Evolutionary conservation across 2,888 invertebrate genomes (phyloP).

Genomic region (Brachyptera putata): DNA sequence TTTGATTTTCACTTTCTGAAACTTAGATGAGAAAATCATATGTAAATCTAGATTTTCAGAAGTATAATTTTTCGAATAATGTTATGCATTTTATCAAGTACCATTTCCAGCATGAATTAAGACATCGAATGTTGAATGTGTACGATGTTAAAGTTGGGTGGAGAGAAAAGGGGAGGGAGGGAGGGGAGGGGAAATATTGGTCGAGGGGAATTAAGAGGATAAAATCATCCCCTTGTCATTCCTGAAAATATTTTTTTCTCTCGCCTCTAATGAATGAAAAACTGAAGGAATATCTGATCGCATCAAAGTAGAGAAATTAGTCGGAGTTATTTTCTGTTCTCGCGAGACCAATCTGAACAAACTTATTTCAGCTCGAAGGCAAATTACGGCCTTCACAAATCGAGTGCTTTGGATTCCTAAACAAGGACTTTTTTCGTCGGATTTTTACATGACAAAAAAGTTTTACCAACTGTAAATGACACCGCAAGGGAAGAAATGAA

Average conservation of each 20-base stretch:
- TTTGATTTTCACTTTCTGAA: too few species aligned
- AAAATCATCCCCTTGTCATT: conserved; percentile 23
- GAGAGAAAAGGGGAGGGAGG: too few species aligned
- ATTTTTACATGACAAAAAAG: background rate
- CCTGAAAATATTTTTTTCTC: background rate
- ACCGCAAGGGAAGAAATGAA: conserved; percentile 24
- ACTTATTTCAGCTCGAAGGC: conserved; percentile 26
- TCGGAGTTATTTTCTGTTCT: background rate
- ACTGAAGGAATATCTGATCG: conserved; percentile 26
- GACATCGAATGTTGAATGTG: too few species aligned
- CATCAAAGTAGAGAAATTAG: conserved; percentile 1
- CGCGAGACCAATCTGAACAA: conserved; percentile 27
- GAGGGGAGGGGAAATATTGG: background rate
- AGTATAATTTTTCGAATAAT: too few species aligned
- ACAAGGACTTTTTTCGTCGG: background rate
- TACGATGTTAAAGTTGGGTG: too few species aligned
- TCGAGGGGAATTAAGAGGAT: conserved; percentile 7
- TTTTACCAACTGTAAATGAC: conserved; percentile 28
- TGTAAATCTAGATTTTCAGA: too few species aligned
- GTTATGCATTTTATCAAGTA: too few species aligned
- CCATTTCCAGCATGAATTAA: too few species aligned
- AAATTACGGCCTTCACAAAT: conserved; percentile 21
- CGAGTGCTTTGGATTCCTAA: background rate
- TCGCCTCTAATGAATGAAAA: conserved; percentile 14
- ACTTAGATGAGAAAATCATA: too few species aligned